Base-by-base conservation (phyloP, 2,797 vertebrate genomes). In the Hylomyscus alleni region DNA sequence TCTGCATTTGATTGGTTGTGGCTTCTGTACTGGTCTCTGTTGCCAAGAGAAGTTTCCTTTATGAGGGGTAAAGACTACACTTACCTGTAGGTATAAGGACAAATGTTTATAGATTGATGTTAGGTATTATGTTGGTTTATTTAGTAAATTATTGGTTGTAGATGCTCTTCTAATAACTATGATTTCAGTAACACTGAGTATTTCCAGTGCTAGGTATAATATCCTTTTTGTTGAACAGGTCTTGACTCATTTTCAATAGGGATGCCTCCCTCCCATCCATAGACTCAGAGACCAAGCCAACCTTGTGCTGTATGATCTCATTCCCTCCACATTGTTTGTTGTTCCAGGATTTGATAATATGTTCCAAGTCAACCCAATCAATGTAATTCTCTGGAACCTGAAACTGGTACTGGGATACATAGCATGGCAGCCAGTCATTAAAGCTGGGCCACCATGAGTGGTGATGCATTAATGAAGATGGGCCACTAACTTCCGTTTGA, bases 261-360 rank as follows among this genome's bases (percentile, higher is more conserved):
- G 73, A 78, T 82, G n/a, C 17, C 78, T 77, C 60, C 17, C 67
- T 72, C 54, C 86, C 86, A 80, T 93, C 89, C 76, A 86, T 44
- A 69, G 47, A 11, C 20, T 26, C 40, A 85, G 29, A 34, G 73
- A 62, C 69, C 80, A 95, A 91, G 26, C 83, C 40, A 77, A 19
- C 20, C 62, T 26, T 90, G 20, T 34, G 58, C 34, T 85, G 52
- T 91, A 77, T 86, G 37, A 94, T 26, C 37, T 54, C 85, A 56
- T 78, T 47, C 52, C 40, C 4, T 52, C 24, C 84, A 83, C 40
- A 92, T 91, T 4, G 78, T 6, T 82, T 94, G 44, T 15, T 83
- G 31, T 90, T 97, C 15, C 78, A 86, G 69, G 19, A 65, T 86
- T 96, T 90, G 78, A 78, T 95, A 95, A 19, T 84, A 13, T 90